Evolutionary conservation across 1,140 invertebrate species (phyloP), one percentile per base, ranked within the genome.

Genomic region (Sminthurinus signatus): DNA sequence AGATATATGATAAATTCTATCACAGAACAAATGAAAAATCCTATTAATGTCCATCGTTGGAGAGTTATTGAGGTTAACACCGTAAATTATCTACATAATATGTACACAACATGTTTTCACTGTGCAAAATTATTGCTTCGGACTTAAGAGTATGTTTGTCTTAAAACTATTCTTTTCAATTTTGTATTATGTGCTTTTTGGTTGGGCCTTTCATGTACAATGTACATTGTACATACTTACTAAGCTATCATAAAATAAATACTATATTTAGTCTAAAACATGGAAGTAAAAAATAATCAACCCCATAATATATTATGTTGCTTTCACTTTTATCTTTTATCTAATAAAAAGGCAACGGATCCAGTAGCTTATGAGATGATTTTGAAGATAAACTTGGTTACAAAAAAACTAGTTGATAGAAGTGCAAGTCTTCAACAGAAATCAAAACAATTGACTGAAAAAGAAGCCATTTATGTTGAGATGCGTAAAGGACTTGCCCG

Each of bases 31-130:
- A 55, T 71, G 44, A 42, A 23, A 2, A 60, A 55, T 4, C 66
- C 67, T 10, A 66, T 68, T 21, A 71, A 71, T 60, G 62, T 71
- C 23, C 70, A 71, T 39, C 54, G 70, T 4, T 71, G 70, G 70
- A 55, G 70, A 36, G 31, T 46, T 27, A 27, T 71, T 25, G 67
- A 69, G 39, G 67, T 71, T 39, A 21, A 31, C 23, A 54, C 17
- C 39, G 10, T 25, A 44, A 58, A 19, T 51, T 48, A 27, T 50
- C 14, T 17, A 27, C 58, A 29, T 55, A 15, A 55, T 57, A 39
- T 28, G 10, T 28, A n/a, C 21, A 14, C 5, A 10, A 39, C 36
- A 39, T 39, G 8, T 8, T 39, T 39, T 39, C 17, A 10, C 17
- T 10, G 17, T 39, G 8, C 17, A 17, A 10, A 10, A 39, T 10